Conservation (phyloP, 2,113 vertebrate species). For the Colius striatus region DNA sequence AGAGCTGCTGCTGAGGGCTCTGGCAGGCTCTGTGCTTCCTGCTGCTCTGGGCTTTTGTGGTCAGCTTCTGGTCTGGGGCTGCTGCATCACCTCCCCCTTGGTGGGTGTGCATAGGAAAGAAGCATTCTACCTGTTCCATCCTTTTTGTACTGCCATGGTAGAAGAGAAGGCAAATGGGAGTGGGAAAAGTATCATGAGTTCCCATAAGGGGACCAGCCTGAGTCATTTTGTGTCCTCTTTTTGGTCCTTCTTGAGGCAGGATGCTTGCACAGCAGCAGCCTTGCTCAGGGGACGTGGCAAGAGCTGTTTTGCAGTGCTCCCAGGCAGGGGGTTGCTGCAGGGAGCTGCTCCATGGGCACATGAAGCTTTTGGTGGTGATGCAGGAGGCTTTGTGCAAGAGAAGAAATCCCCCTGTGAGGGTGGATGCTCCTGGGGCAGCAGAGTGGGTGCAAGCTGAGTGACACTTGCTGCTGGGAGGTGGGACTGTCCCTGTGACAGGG, state of each 20-base stretch:
- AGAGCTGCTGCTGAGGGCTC: neutral
- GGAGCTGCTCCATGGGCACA: neutral
- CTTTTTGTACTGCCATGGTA: no score
- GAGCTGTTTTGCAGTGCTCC: neutral
- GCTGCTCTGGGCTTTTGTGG: fast-evolving
- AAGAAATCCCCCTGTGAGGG: neutral
- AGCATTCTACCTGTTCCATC: no score
- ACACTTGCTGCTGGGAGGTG: neutral
- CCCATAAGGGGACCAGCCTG: neutral
- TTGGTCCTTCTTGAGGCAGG: neutral
- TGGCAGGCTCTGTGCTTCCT: neutral
- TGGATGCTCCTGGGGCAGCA: fast-evolving
- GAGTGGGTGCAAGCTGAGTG: neutral
- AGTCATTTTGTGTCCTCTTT: neutral
- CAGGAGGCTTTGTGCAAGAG: neutral
- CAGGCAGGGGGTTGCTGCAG: neutral
- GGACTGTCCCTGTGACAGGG: neutral
- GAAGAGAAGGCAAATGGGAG: neutral
- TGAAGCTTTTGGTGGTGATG: neutral
- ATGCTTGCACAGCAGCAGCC: neutral
- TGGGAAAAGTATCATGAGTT: neutral
- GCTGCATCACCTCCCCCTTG: neutral
- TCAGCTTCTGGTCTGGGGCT: neutral
- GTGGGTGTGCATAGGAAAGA: neutral
- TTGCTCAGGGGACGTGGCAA: neutral